Conservation (phyloP, 1,140 invertebrate species). For the Triops cancriformis region DNA sequence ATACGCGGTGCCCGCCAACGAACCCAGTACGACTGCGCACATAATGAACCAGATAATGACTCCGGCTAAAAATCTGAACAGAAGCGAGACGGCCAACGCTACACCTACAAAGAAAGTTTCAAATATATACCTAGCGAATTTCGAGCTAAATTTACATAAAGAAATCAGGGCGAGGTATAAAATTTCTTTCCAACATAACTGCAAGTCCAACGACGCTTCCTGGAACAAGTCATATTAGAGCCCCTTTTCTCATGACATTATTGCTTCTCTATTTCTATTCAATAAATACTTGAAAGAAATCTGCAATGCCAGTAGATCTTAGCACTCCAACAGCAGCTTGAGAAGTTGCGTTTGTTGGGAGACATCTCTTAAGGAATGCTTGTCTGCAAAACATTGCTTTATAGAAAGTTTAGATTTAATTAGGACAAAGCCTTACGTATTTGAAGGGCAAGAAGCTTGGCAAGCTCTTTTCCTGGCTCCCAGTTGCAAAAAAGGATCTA, state of each 20-base stretch:
- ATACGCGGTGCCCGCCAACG: constrained; percentile 50
- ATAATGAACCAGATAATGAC: constrained; percentile 61
- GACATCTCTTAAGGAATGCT: constrained; percentile 47
- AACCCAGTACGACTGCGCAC: constrained; percentile 47
- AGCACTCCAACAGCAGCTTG: constrained; percentile 38
- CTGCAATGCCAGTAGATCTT: constrained; percentile 43
- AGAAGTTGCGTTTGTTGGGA: constrained; percentile 36
- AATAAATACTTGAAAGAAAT: constrained; percentile 46
- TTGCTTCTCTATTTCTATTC: neutral
- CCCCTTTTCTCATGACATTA: neutral
- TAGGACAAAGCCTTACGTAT: constrained; percentile 32
- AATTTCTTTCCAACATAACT: constrained; percentile 52
- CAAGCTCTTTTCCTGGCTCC: constrained; percentile 35
- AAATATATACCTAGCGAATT: neutral
- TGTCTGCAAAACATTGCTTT: constrained; percentile 39
- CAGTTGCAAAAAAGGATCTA: constrained; percentile 37
- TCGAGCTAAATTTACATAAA: constrained; percentile 44
- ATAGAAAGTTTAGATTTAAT: neutral
- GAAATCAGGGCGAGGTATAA: constrained; percentile 52
- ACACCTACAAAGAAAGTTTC: constrained; percentile 43
- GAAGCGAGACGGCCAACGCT: constrained; percentile 49
- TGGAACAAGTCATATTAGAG: constrained; percentile 35
- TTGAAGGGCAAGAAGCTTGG: constrained; percentile 33
- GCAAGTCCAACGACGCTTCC: constrained; percentile 54
- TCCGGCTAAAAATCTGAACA: constrained; percentile 53